Base-by-base conservation (phyloP, 1,140 invertebrate genomes). In the Eueides isabella region DNA sequence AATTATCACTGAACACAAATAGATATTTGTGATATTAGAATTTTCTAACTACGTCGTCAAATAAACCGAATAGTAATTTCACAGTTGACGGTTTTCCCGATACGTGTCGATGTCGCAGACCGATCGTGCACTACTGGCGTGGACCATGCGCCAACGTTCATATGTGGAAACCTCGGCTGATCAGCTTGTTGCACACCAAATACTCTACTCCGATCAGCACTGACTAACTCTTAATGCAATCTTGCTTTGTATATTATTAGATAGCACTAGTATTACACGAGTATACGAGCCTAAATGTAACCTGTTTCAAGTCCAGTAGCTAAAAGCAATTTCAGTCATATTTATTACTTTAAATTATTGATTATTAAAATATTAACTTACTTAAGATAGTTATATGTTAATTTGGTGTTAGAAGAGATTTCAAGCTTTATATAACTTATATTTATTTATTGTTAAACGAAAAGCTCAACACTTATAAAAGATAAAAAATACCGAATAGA, bases 101-200 rank as follows among this genome's bases (percentile, higher is more conserved):
- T 83, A 84, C 85, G 84, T 81, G 82, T 83, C 72, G 79, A 78
- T 80, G 82, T 80, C 85, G 82, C 85, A 87, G 80, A 80, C 84
- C 84, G 84, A 75, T 73, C 79, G 86, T 88, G 79, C 85, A 88
- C 85, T 88, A 91, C 89, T 88, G 88, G 85, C 85, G 76, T 77
- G 74, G 79, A 77, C 73, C 80, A 82, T 77, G 78, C 85, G 81
- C 77, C 83, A 78, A 75, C 73, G 70, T 76, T 85, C 81, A 85
- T 85, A 85, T 83, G 86, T 86, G 88, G 84, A 89, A 90, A 88
- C 83, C 79, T 80, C 79, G 78, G 77, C 73, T 84, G 73, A 75
- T 75, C 68, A 72, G 77, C 66, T 73, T 70, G 72, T 29, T 73
- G 74, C 80, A 85, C 80, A 82, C 80, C 73, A 71, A 61, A 72